Evolutionary conservation across 1,140 invertebrate species (phyloP), one percentile per base, ranked within the genome.

Genomic region (Micrasema longulum): DNA sequence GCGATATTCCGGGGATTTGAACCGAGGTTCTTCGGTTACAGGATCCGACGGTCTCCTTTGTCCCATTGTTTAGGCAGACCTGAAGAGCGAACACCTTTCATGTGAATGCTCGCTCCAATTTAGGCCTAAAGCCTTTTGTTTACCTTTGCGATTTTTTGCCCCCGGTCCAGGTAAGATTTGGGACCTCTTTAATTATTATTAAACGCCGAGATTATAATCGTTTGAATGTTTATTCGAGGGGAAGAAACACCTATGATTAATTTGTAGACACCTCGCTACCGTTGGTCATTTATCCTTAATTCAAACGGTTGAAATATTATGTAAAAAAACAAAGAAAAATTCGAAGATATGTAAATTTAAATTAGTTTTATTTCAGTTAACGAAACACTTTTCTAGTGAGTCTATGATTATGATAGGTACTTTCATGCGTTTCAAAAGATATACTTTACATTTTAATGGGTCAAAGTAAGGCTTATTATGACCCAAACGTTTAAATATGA

Each of bases 1-100:
- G 5, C n/a, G 16, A 14, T 53, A 53, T 53, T 53, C 22, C 52
- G 5, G 26, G 52, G 52, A 53, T 5, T 16, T 5, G 52, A 35
- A 35, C 23, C 11, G 4, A 7, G 0, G 45, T 45, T 20, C 52
- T 53, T 53, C 6, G 23, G 22, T 53, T 31, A 14, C n/a, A 12
- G 26, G 22, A 63, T 47, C 60, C 60, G 60, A 26, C 60, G 60
- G 55, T 26, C 52, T 36, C 41, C 55, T 62, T 36, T 63, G 55
- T 73, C 50, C 53, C 35, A 53, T 22, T 55, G 38, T 63, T 70
- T 43, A 69, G 18, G 0, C 22, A 63, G 22, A 45, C 60, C 41
- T 45, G 35, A 48, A 71, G 67, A 62, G 76, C 75, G 76, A 72
- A 76, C 31, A 72, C 69, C 68, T 78, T 78, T 78, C 77, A 62